Conservation (phyloP, 2,888 invertebrate genomes). For the Zygaena filipendulae region DNA sequence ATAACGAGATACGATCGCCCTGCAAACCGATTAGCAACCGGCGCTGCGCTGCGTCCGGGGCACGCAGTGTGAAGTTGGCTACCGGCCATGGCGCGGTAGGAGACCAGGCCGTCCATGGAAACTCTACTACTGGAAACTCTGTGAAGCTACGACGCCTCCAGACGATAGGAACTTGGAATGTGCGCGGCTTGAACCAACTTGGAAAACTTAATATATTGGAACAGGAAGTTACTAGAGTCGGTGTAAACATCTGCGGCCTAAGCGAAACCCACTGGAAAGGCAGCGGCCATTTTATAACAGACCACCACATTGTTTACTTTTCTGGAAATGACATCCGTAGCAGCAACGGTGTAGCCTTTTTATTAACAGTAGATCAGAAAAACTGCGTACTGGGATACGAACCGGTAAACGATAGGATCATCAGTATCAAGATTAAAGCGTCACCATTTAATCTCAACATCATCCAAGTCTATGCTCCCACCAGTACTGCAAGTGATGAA, state of each 20-base stretch:
- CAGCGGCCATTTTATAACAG: conserved; percentile 8
- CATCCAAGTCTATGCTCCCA: conserved; percentile 15
- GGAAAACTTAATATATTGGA: conserved; percentile 3
- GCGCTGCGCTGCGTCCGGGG: conserved; percentile 15
- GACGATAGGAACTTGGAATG: conserved; percentile 7
- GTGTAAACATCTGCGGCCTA: conserved; percentile 1
- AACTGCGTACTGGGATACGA: conserved; percentile 7
- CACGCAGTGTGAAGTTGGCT: conserved; percentile 13
- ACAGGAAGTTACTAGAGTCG: not conserved
- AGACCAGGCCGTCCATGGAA: conserved; percentile 16
- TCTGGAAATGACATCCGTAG: conserved; percentile 8
- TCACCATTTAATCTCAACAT: conserved; percentile 7
- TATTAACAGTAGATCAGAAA: conserved; percentile 3
- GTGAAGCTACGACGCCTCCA: conserved; percentile 8
- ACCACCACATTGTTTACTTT: conserved; percentile 11
- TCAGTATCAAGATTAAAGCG: conserved; percentile 1
- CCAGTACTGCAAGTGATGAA: conserved; percentile 7
- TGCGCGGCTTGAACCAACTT: conserved; percentile 4
- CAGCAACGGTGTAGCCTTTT: conserved; percentile 8
- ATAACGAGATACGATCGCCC: conserved; percentile 2
- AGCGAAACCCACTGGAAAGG: conserved; percentile 14
- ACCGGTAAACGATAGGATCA: conserved; percentile 5
- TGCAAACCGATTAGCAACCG: conserved; percentile 14
- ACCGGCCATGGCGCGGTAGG: conserved; percentile 11
- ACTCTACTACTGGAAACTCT: conserved; percentile 13